Evolutionary conservation across 2,888 invertebrate species (phyloP).

Genomic region (Coelopa pilipes): DNA sequence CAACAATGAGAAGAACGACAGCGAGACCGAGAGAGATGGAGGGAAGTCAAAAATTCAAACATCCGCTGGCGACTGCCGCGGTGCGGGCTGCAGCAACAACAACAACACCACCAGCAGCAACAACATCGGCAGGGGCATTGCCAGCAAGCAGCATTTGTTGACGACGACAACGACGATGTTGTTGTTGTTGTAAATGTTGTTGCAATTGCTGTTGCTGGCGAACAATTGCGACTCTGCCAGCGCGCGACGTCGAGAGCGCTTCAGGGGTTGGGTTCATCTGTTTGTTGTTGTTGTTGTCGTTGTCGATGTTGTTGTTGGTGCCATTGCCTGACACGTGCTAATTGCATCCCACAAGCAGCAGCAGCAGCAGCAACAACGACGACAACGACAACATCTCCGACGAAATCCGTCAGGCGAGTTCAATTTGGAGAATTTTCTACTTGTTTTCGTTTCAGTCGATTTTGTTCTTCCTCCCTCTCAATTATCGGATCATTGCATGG

Average conservation of each 20-base stretch:
- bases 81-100: background rate
- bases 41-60: background rate
- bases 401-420: too few relatives aligned
- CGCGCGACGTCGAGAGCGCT: background rate
- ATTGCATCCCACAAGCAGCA: too few relatives aligned
- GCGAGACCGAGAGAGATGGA: too few relatives aligned
- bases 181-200: conserved; percentile 10
- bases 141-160: background rate
- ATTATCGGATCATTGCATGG: background rate
- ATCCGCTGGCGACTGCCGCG: conserved; percentile 5
- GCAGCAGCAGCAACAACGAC: too few relatives aligned
- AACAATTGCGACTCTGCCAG: background rate
- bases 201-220: conserved; percentile 5
- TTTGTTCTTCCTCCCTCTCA: background rate
- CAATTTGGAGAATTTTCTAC: too few relatives aligned
- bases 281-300: background rate
- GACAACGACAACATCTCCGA: too few relatives aligned
- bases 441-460: too few relatives aligned
- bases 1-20: too few relatives aligned
- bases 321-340: conserved; percentile 15
- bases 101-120: too few relatives aligned
- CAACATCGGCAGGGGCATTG: background rate
- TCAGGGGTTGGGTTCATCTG: background rate
- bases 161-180: background rate
- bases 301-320: background rate